A percentile compares a stretch with the other conserved stretches of the same genome.
These are phyloP conservation scores for Rhinopomastus cyanomelas DNA, from an alignment of 2,113 vertebrate species.

Conservation along the genomic window DNA sequence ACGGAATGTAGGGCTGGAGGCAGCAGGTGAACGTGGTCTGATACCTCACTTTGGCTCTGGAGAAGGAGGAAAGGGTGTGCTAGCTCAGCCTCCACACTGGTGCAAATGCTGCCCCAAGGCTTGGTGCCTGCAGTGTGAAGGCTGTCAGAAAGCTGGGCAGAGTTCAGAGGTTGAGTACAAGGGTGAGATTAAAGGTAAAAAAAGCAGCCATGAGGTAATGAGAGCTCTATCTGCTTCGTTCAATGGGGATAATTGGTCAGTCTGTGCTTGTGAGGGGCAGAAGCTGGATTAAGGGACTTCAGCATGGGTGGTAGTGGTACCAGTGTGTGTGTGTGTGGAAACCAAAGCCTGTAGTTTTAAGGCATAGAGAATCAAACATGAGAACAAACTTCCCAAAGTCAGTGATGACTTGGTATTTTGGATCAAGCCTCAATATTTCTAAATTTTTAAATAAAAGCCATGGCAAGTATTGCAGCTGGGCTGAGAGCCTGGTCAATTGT, in stretches of 20 bases:
- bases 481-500: not conserved
- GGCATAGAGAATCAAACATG: not conserved
- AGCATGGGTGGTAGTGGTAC: not conserved
- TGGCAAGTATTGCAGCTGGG: not conserved
- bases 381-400: not conserved
- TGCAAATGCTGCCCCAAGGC: not conserved
- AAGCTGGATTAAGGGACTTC: not conserved
- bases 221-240: not conserved
- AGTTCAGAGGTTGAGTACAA: not conserved
- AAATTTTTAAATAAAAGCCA: not conserved
- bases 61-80: not conserved
- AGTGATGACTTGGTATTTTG: not conserved
- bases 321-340: accelerated
- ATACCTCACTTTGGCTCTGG: not conserved
- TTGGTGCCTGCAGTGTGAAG: not conserved
- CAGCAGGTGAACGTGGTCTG: not conserved
- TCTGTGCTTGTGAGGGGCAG: not conserved
- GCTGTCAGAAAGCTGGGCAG: not conserved
- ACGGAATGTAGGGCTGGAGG: not conserved
- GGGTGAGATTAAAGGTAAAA: not conserved
- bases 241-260: not conserved
- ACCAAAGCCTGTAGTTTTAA: not conserved
- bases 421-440: not conserved
- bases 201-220: not conserved
- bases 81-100: not conserved